phyloP scores from a whole-genome alignment of 2,113 vertebrate genomes.

The Emydocephalus ijimae region DNA sequence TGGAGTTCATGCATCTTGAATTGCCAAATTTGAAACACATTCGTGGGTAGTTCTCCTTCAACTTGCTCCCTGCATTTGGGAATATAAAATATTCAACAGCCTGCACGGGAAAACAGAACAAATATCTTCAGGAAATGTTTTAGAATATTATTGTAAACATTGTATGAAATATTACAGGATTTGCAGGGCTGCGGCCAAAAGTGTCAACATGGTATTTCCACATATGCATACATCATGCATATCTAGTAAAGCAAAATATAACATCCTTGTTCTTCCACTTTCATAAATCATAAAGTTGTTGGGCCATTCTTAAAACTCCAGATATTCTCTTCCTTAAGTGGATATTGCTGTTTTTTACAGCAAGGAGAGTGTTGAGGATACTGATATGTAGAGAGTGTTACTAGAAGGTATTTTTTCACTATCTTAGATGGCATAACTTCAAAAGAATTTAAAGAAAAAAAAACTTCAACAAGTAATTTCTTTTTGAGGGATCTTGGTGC shows the following conservation, averaged over 20 bases:
- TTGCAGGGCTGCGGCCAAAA: neutral
- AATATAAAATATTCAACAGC: conserved; percentile 19
- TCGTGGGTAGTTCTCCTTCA: conserved; percentile 26
- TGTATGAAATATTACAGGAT: neutral
- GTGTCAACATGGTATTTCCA: neutral
- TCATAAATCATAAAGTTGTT: neutral
- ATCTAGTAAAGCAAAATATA: neutral
- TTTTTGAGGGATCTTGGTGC: no score
- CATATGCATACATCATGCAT: no score
- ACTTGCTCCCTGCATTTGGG: conserved; percentile 35
- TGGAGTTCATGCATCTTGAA: no score
- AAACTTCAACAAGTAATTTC: neutral
- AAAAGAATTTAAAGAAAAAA: neutral
- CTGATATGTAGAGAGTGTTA: neutral
- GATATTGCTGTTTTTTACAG: neutral
- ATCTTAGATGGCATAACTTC: neutral
- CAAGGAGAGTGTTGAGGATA: neutral
- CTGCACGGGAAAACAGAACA: conserved; percentile 12
- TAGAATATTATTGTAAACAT: conserved; percentile 51
- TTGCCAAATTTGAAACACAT: neutral
- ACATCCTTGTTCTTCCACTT: neutral
- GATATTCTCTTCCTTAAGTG: neutral
- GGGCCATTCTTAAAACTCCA: neutral
- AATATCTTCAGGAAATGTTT: conserved; percentile 61
- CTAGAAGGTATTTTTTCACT: neutral